Base-by-base conservation (phyloP, 2,888 invertebrate species). In the Acanthopleura granulata region DNA sequence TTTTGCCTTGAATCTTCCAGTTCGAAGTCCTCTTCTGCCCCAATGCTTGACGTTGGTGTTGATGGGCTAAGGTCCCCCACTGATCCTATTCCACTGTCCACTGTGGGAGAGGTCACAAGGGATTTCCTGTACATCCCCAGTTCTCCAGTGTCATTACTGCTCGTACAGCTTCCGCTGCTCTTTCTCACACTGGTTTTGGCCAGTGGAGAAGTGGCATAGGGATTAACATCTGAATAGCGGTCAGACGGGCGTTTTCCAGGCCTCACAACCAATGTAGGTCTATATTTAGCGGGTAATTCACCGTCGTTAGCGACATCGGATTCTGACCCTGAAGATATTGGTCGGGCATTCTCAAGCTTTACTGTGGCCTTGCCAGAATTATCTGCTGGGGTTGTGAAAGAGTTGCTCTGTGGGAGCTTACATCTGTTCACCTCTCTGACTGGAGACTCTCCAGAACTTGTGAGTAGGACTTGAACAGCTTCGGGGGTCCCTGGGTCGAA, bases 401-500 rank as follows among this genome's bases (percentile, higher is more conserved):
- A 49, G 50, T 49, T 49, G 14, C 40, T 71, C 22, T 40, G n/a
- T 29, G 71, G 50, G 1, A 71, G 71, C 40, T 40, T 40, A 4
- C 1, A 3, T 49, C 18, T 16, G 16, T 71, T 49, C n/a, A 71
- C 40, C 15, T 49, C 50, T 22, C 71, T n/a, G 6, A 40, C 49
- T 22, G 40, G 49, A 18, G 40, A 40, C 14, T 49, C 27, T 18
- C 40, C 40, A 22, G 49, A 40, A 18, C n/a, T 49, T 16, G 71
- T 22, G 51, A 85, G 76, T 51, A 85, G 83, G 71, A 83, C 73
- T 75, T 85, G 83, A 29, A 83, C 80, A 62, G 83, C 80, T 72
- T 80, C 75, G 0, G 81, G 79, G 25, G 81, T 79, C 18, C 79
- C 80, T 61, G 83, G 82, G 73, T 83, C 84, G 77, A 85, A 85